Evolutionary conservation across 2,113 vertebrate species (phyloP), one percentile per base, ranked within the genome.

Genomic region (Okapia johnstoni): DNA sequence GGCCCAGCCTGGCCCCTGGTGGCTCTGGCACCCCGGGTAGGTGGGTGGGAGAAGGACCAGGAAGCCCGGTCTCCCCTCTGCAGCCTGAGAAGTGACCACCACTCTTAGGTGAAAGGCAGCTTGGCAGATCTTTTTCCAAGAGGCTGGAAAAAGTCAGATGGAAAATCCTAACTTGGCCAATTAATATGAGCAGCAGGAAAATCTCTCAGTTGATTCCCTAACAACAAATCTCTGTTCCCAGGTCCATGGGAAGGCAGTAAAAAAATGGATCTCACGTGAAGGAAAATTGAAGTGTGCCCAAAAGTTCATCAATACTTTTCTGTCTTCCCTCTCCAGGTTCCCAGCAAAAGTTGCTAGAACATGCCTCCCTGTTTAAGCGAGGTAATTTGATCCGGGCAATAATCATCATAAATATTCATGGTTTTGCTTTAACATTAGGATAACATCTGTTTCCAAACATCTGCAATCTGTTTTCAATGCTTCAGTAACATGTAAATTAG

Each of bases 381-480:
- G 93, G 94, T 99, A 99, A 99, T 99, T 99, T 97, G 97, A 94
- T 97, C 95, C 89, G 60, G 98, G 98, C 98, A 98, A 98, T 99
- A 98, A 99, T 98, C 96, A 95, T 0, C 98, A 99, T 99, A 99
- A 99, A 99, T 99, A 99, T 99, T 99, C 99, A 99, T 99, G 98
- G 98, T 98, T 98, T 98, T 98, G 98, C 98, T 98, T 99, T 98
- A 99, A 98, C 98, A 99, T 99, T 99, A 99, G 98, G 98, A 98
- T 98, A 99, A 99, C 99, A 99, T 99, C 99, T 99, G 99, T 98
- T 99, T 99, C 98, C 95, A 98, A 99, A 99, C 99, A 99, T 99
- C 99, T 99, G 98, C 99, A 99, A 99, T 99, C 99, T 99, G 99
- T 99, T 99, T 99, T 99, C 99, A 99, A 98, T 99, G 99, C 99